Base-by-base conservation (phyloP, 2,888 invertebrate species). In the Drosophila multiciliata region DNA sequence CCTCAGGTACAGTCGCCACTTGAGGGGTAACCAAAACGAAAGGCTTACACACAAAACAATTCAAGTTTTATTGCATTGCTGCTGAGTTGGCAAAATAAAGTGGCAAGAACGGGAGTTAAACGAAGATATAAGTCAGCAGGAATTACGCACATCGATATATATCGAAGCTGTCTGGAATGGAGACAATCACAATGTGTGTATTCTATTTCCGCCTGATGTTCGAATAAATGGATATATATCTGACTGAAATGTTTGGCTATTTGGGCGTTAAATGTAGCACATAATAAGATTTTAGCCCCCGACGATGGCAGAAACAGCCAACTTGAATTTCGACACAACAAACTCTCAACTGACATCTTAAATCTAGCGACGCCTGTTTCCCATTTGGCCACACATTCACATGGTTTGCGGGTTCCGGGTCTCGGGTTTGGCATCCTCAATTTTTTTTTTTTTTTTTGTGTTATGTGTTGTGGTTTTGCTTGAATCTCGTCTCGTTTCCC, bases 261-360 rank as follows among this genome's bases (percentile, higher is more conserved):
- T 88, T 73, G 82, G 79, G 82, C 85, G 85, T 89, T 85, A 89
- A 89, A 85, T 85, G 89, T 85, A 73, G 85, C 85, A 89, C 85
- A 89, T 85, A 85, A 85, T 87, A 89, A 74, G 84, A 81, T 89
- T 88, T 80, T 70, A 68, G 73, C 67, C 45, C 49, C 23, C 26
- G 69, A 29, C 54, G n/a, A n/a, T 38, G 15, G 6, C 45, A 26
- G 33, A 32, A 59, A 35, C 36, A n/a, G 66, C 58, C 42, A 52
- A 52, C 55, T 23, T 32, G 29, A 40, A 40, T 54, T 52, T 49
- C 23, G 17, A 58, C 57, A 54, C 11, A 42, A 32, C 38, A 45
- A 15, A 23, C 45, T 45, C 45, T 45, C 58, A 52, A 32, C 63
- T 48, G 50, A 26, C 52, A 50, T 17, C 54, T 38, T 8, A 17